Evolutionary conservation across 1,140 invertebrate genomes (phyloP).

Genomic region (Nasonia longicornis): DNA sequence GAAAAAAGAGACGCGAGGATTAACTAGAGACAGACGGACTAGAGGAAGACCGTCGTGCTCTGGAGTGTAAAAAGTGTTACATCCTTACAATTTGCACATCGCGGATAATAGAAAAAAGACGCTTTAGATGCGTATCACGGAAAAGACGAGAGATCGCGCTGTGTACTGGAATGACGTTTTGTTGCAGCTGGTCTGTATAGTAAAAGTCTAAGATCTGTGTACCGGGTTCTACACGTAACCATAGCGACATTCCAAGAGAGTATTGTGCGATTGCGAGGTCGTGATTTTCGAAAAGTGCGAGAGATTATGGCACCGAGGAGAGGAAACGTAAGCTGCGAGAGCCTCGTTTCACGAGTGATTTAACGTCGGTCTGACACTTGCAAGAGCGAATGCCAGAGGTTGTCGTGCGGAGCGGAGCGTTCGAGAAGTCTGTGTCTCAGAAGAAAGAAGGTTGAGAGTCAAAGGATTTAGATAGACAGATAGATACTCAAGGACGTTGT

Average conservation of each 20-base stretch:
- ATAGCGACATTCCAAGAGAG: neutral
- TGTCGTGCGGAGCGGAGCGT: neutral
- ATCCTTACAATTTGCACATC: neutral
- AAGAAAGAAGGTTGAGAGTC: neutral
- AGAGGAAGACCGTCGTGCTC: neutral
- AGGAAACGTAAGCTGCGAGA: slow-evolving; percentile 1
- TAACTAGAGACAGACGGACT: slow-evolving; percentile 8
- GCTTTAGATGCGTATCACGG: neutral
- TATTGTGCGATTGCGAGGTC: neutral
- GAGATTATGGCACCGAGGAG: slow-evolving; percentile 5
- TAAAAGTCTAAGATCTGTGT: neutral
- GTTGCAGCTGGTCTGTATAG: neutral
- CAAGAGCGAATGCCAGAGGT: neutral
- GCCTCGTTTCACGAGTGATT: neutral
- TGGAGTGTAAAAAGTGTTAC: slow-evolving; percentile 3
- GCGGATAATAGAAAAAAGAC: neutral
- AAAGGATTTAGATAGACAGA: neutral
- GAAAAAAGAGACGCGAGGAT: neutral
- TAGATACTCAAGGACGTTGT: neutral
- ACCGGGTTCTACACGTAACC: neutral
- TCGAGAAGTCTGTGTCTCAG: neutral
- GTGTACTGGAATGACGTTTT: neutral
- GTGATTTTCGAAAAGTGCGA: neutral
- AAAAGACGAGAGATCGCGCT: neutral
- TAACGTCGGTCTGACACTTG: neutral